Conservation (phyloP, 2,888 invertebrate species). For the Cephus pygmeus region DNA sequence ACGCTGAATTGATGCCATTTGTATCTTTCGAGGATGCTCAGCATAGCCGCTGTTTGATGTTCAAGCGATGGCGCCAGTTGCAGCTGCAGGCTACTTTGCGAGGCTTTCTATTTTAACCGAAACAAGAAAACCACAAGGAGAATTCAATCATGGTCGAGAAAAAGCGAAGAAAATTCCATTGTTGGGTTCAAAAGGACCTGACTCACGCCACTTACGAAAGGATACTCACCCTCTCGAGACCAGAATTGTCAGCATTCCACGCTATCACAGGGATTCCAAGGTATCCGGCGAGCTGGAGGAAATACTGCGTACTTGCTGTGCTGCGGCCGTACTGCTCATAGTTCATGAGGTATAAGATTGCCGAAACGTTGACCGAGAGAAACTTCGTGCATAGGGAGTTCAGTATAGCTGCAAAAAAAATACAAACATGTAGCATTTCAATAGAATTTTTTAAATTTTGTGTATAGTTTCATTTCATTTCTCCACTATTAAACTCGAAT, state of each 20-base stretch:
- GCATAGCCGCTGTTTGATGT: constrained; percentile 96
- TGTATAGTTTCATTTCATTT: constrained; percentile 2
- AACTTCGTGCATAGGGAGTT: constrained; percentile 91
- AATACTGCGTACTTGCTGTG: constrained; percentile 94
- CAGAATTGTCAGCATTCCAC: constrained; percentile 98
- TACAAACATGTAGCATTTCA: neutral
- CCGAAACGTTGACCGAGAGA: constrained; percentile 88
- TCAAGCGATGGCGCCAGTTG: constrained; percentile 97
- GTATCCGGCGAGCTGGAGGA: constrained; percentile 92
- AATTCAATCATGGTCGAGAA: neutral
- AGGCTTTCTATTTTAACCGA: constrained; percentile 71
- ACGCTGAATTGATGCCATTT: constrained; percentile 97
- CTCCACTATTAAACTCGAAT: neutral
- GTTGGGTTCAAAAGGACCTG: no score
- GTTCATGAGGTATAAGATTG: constrained; percentile 95
- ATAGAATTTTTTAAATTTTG: neutral
- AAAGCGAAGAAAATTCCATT: constrained; percentile 24
- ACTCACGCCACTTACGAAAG: neutral
- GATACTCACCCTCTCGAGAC: constrained; percentile 71
- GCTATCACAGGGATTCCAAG: constrained; percentile 96
- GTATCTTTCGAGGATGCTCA: constrained; percentile 93
- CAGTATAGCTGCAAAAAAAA: constrained; percentile 78
- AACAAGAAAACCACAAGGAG: neutral
- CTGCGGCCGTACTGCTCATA: constrained; percentile 93
- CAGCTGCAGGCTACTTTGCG: constrained; percentile 88